Conservation (phyloP, 2,888 invertebrate species). For the Mallateleia sp. region DNA sequence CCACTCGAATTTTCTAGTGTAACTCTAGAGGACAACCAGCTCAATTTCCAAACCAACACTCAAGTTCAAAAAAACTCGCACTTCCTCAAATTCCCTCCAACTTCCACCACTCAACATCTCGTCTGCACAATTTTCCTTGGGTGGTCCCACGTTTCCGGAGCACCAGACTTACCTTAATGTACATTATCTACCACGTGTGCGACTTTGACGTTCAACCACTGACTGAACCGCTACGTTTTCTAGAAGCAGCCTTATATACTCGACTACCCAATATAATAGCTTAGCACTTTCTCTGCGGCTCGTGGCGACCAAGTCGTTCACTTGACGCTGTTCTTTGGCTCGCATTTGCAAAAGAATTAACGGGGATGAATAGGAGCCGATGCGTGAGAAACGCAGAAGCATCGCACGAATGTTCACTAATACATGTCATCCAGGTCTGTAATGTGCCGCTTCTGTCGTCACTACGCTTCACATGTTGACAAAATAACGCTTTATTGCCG, state of each 20-base stretch:
- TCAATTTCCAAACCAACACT: too few species aligned
- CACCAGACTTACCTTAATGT: slow-evolving; percentile 87
- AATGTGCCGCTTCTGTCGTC: slow-evolving; percentile 52
- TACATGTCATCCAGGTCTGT: slow-evolving; percentile 32
- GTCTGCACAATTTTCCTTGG: too few species aligned
- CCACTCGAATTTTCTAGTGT: too few species aligned
- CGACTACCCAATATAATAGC: slow-evolving; percentile 86
- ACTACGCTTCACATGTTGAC: slow-evolving; percentile 52
- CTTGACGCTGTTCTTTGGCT: slow-evolving; percentile 81
- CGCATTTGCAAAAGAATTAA: slow-evolving; percentile 84
- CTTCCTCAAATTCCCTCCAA: too few species aligned
- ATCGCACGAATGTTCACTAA: slow-evolving; percentile 36
- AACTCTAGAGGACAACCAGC: too few species aligned
- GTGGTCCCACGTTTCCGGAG: not conserved
- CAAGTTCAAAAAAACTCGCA: too few species aligned
- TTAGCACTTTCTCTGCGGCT: slow-evolving; percentile 88
- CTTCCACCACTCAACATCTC: too few species aligned
- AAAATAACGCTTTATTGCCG: slow-evolving; percentile 50
- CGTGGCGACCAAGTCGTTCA: slow-evolving; percentile 83
- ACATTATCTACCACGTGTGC: slow-evolving; percentile 87
- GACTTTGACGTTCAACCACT: slow-evolving; percentile 88
- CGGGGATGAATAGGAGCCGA: slow-evolving; percentile 55
- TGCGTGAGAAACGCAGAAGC: slow-evolving; percentile 57
- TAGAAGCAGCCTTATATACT: slow-evolving; percentile 88
- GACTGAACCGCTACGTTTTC: slow-evolving; percentile 89